Base-by-base conservation (phyloP, 2,113 vertebrate species). In the Toxotes chatareus region DNA sequence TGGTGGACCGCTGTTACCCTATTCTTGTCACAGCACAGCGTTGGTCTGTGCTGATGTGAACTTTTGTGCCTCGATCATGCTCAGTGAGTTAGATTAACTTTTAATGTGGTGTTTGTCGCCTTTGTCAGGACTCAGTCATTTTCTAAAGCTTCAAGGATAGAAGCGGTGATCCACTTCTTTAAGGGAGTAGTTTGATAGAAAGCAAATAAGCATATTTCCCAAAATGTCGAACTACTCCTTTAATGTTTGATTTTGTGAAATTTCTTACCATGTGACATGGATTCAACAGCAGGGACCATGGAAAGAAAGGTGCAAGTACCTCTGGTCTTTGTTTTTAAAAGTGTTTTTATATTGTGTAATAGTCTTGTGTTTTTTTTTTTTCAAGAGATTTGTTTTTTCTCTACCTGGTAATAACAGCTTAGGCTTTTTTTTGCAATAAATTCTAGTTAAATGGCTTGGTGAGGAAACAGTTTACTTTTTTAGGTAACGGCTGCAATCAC, bases 401-500 rank as follows among this genome's bases (percentile, higher is more conserved):
- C 49, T 32, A 56, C 38, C 1, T 91, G 89, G 89, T 90, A 88
- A 84, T 84, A 88, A 80, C 27, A 46, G 23, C 64, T 40, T 40
- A 47, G 16, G 32, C 65, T 56, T 60, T 44, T 56, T 86, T 79
- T 84, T 80, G 2, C 10, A 93, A 93, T 92, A 93, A 92, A 93
- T 87, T 83, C 9, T 38, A 32, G 32, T 53, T 71, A 64, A 83
- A 60, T 32, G 9, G 21, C 51, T 34, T 62, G 11, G 38, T 74
- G 47, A 13, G 44, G 11, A 76, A n/a, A 46, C 12, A 1, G 7
- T 72, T 47, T 38, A 11, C 46, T 59, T 7, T 21, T 46, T 73
- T 21, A 55, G 17, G 46, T 27, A 71, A 32, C 31, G 27, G 34
- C 59, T 57, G 32, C 61, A 67, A 23, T 62, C 23, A 60, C 14